phyloP scores from a whole-genome alignment of 2,797 vertebrate species.

The Acanthis flammea region DNA sequence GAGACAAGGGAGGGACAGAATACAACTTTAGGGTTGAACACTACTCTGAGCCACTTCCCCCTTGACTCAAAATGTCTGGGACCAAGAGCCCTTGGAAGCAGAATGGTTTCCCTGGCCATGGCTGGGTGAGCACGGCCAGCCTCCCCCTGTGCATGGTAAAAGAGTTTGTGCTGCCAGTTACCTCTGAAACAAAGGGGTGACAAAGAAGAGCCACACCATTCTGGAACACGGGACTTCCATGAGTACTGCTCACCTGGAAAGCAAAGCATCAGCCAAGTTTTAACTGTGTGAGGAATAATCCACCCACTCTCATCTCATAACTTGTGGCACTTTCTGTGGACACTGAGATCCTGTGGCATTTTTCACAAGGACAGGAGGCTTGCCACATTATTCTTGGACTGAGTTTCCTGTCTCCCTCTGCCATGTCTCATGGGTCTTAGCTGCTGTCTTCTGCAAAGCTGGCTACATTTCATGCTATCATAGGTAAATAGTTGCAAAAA shows the following conservation, averaged over 20 bases:
- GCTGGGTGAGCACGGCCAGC: neutral
- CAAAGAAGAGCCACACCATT: neutral
- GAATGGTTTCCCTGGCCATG: neutral
- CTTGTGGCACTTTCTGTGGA: neutral
- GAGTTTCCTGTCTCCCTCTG: neutral
- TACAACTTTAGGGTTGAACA: neutral
- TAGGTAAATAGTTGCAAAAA: neutral
- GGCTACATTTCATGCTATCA: neutral
- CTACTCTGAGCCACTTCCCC: neutral
- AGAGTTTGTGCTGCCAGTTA: neutral
- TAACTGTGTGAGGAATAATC: neutral
- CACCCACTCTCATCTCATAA: neutral
- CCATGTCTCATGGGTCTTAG: neutral
- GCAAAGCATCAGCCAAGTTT: neutral
- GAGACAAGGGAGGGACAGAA: constrained; percentile 6
- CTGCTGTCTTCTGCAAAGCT: neutral
- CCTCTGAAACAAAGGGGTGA: neutral
- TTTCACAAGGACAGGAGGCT: neutral
- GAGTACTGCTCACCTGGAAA: neutral
- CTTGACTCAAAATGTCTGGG: neutral
- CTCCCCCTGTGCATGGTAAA: neutral
- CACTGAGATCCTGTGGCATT: neutral
- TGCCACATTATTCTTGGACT: neutral
- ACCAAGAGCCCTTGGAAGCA: neutral
- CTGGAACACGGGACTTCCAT: neutral